These are phyloP conservation scores for Conistra vaccinii DNA, from an alignment of 2,888 invertebrate genomes.

Conservation along the genomic window DNA sequence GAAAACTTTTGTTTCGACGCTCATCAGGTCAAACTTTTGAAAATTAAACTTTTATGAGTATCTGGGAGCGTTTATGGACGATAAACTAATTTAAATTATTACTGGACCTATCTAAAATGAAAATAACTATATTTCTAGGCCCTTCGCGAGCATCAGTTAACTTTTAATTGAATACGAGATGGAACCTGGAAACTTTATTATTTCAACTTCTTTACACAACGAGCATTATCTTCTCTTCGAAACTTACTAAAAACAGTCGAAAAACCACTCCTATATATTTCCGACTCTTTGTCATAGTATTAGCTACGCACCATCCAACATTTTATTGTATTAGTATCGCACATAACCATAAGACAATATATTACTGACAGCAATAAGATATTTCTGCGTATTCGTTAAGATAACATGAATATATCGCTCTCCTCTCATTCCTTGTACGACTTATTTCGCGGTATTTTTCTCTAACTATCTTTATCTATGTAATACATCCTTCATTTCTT, in stretches of 20 bases:
- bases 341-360: constrained; percentile 48
- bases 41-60: constrained; percentile 33
- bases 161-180: neutral
- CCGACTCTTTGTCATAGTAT: constrained; percentile 8
- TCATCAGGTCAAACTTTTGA: constrained; percentile 34
- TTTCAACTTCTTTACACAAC: neutral
- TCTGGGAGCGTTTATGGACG: neutral
- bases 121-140: neutral
- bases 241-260: neutral
- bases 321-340: constrained; percentile 39
- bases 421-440: constrained; percentile 36
- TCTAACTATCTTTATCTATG: constrained; percentile 29
- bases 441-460: constrained; percentile 51
- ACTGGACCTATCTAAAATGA: neutral
- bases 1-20: constrained; percentile 32
- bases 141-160: neutral
- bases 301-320: constrained; percentile 23
- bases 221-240: neutral
- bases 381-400: constrained; percentile 56
- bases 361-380: constrained; percentile 47
- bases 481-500: constrained; percentile 37
- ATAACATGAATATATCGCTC: constrained; percentile 60
- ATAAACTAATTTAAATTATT: neutral
- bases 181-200: neutral
- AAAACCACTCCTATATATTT: constrained; percentile 3